These are phyloP conservation scores for Cricetomys ansorgei DNA, from an alignment of 2,113 vertebrate species.

Conservation along the genomic window DNA sequence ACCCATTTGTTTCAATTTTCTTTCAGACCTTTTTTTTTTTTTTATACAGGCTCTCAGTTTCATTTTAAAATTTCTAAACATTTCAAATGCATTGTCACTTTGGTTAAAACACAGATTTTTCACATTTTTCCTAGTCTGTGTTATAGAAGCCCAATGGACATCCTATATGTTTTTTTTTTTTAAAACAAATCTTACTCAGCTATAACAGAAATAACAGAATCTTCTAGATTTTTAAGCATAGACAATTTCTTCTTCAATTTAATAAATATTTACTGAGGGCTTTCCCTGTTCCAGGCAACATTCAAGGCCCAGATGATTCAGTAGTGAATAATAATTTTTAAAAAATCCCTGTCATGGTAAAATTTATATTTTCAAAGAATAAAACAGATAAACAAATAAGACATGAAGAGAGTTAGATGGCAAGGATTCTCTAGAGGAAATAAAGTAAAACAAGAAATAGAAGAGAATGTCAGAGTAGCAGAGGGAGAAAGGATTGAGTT, in stretches of 20 bases:
- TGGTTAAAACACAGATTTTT: not conserved
- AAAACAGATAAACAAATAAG: not conserved
- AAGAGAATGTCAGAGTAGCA: not conserved
- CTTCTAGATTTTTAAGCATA: not conserved
- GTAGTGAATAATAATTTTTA: not conserved
- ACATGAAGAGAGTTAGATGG: not conserved
- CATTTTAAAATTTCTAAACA: not conserved
- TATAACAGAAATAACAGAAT: not conserved
- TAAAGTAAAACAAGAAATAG: not conserved
- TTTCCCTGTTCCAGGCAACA: not conserved
- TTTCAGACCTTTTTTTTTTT: not conserved
- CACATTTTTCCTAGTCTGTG: not conserved
- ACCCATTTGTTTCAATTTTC: not conserved
- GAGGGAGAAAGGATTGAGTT: not conserved
- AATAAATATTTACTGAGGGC: not conserved
- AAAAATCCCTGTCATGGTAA: not conserved
- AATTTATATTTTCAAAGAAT: not conserved
- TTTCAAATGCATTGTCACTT: not conserved
- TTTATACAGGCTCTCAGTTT: not conserved
- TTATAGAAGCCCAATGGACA: not conserved
- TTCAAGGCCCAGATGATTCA: not conserved
- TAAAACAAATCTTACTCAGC: not conserved
- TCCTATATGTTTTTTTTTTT: not conserved
- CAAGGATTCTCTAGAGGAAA: not conserved
- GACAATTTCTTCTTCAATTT: not conserved